phyloP scores from a whole-genome alignment of 2,797 vertebrate species.

The Lithobates sylvaticus region DNA sequence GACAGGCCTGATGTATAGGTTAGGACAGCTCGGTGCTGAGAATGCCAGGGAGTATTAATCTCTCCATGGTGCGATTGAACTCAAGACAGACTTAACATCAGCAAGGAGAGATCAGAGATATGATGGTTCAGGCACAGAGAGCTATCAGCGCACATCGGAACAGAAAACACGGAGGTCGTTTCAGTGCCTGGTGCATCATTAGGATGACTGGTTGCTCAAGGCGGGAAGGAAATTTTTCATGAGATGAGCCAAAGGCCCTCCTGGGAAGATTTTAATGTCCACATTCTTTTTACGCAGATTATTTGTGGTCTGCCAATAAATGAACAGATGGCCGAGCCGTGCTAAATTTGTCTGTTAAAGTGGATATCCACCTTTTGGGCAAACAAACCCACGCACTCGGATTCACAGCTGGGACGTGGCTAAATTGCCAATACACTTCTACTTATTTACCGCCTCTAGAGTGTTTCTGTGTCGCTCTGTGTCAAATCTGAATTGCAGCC shows the following conservation, averaged over 20 bases:
- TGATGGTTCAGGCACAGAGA: conserved; percentile 70
- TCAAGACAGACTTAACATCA: conserved; percentile 75
- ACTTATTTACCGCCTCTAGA: too few species aligned
- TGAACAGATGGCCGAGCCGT: conserved; percentile 55
- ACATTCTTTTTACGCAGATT: conserved; percentile 63
- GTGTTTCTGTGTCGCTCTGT: too few species aligned
- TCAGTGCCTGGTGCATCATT: conserved; percentile 65
- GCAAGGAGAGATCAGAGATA: conserved; percentile 75
- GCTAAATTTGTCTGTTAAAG: conserved; percentile 11
- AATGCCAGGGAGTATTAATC: conserved; percentile 79
- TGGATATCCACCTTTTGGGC: too few species aligned
- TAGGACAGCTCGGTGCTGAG: conserved; percentile 82
- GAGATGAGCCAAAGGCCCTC: conserved; percentile 35
- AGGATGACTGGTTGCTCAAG: conserved; percentile 62
- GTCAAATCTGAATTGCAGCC: too few species aligned
- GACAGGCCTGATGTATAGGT: conserved; percentile 82
- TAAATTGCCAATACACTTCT: too few species aligned
- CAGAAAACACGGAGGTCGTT: conserved; percentile 72
- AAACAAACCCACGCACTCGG: too few species aligned
- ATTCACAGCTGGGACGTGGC: too few species aligned
- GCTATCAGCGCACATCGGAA: conserved; percentile 70
- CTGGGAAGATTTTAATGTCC: conserved; percentile 35
- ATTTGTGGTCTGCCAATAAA: conserved; percentile 63
- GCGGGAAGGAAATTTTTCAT: conserved; percentile 59
- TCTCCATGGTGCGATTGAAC: conserved; percentile 75